These are phyloP conservation scores for Coracias cyanogaster DNA, from an alignment of 2,797 vertebrate species.

Conservation along the genomic window DNA sequence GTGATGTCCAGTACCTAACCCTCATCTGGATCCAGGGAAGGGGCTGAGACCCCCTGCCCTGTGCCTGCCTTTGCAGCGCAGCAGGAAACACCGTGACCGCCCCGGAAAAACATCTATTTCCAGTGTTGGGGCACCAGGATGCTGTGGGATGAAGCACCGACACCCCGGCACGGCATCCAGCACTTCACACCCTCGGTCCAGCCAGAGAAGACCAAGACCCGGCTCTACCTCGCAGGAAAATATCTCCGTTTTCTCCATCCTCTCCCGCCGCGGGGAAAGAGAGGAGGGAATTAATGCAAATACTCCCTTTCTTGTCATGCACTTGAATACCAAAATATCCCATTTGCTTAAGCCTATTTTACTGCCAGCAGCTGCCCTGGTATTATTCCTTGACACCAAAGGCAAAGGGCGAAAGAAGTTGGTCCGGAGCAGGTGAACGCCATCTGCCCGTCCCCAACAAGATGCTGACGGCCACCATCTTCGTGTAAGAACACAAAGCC, in stretches of 20 bases:
- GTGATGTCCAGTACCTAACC: background rate
- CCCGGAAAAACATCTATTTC: background rate
- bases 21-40: background rate
- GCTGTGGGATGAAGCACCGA: background rate
- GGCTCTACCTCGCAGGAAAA: background rate
- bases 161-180: background rate
- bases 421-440: constrained; percentile 82
- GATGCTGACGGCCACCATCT: constrained; percentile 66
- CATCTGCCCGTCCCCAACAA: constrained; percentile 79
- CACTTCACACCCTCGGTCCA: background rate
- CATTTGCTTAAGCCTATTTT: constrained; percentile 77
- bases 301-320: constrained; percentile 70
- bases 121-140: background rate
- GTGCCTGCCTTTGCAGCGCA: background rate
- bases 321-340: constrained; percentile 78
- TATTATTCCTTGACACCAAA: constrained; percentile 78
- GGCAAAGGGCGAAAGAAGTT: constrained; percentile 76
- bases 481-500: constrained; percentile 34
- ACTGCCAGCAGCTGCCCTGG: constrained; percentile 81
- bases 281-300: constrained; percentile 63
- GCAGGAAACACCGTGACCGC: rapidly evolving
- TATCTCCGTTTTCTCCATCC: background rate
- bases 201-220: background rate
- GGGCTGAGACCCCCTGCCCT: rapidly evolving
- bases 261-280: background rate